Evolutionary conservation across 37 sponge, comb jelly and placozoan genomes (phyloP).

Genomic region (Beroe forskalii): DNA sequence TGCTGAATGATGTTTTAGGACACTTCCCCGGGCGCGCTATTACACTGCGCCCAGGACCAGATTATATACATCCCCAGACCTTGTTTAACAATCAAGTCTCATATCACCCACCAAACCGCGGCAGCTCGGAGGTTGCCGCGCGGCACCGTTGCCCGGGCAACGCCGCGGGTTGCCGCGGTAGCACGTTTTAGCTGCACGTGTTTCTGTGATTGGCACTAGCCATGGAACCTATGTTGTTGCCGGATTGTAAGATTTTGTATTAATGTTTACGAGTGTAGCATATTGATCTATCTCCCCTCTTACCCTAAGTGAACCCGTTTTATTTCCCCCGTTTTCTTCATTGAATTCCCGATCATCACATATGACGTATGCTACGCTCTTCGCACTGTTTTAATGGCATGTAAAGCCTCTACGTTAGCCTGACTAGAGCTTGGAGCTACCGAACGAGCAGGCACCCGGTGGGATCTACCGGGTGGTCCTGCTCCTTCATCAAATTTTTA

Average conservation of each 20-base stretch:
- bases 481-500: constrained; percentile 63
- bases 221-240: not conserved
- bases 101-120: not conserved
- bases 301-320: not conserved
- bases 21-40: not conserved
- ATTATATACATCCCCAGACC: not conserved
- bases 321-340: not conserved
- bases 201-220: constrained; percentile 12
- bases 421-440: constrained; percentile 23
- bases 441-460: not conserved
- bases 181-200: constrained; percentile 39
- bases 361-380: not conserved
- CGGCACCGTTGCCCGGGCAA: no score
- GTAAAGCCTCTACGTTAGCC: not conserved
- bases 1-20: not conserved
- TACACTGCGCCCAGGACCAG: not conserved
- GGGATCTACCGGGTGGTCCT: not conserved
- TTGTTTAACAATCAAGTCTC: not conserved
- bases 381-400: not conserved
- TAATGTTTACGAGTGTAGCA: constrained; percentile 27
- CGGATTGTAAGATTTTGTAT: constrained; percentile 59
- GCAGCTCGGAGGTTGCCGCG: no score
- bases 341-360: not conserved
- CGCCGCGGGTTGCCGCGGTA: not conserved
- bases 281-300: not conserved